Evolutionary conservation across 2,797 vertebrate genomes (phyloP).

Genomic region (Streptopelia turtur): DNA sequence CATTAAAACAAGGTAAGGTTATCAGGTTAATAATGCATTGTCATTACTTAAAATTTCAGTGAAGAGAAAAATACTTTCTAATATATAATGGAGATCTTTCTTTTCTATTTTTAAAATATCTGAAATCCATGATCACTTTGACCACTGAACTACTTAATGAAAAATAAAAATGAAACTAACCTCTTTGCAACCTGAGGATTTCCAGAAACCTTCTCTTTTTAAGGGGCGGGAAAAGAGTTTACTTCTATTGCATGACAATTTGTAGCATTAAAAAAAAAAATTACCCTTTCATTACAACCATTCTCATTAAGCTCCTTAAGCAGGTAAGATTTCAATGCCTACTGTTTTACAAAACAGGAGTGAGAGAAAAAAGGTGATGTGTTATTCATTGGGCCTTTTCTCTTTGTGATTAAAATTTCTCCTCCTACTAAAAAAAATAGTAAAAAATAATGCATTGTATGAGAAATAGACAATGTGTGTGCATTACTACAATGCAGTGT

Average conservation of each 20-base stretch:
- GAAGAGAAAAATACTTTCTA: background rate
- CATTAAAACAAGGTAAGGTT: background rate
- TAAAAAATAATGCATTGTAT: background rate
- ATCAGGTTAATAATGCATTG: background rate
- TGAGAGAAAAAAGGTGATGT: background rate
- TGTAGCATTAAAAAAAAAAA: background rate
- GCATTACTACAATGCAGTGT: background rate
- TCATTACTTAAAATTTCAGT: background rate
- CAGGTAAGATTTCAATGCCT: background rate
- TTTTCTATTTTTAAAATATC: background rate
- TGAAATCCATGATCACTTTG: background rate
- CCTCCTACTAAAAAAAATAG: accelerated
- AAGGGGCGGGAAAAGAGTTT: background rate
- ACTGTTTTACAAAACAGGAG: background rate
- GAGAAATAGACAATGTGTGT: background rate
- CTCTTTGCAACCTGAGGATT: background rate
- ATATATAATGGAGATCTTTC: background rate
- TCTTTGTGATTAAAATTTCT: background rate
- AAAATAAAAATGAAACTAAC: background rate
- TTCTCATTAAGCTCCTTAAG: background rate
- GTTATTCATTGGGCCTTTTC: background rate
- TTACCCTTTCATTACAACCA: accelerated
- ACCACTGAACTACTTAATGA: background rate
- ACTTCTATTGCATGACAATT: background rate
- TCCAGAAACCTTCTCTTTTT: background rate